These are phyloP conservation scores for Melanostigma gelatinosum DNA, from an alignment of 2,113 vertebrate species.

Conservation along the genomic window DNA sequence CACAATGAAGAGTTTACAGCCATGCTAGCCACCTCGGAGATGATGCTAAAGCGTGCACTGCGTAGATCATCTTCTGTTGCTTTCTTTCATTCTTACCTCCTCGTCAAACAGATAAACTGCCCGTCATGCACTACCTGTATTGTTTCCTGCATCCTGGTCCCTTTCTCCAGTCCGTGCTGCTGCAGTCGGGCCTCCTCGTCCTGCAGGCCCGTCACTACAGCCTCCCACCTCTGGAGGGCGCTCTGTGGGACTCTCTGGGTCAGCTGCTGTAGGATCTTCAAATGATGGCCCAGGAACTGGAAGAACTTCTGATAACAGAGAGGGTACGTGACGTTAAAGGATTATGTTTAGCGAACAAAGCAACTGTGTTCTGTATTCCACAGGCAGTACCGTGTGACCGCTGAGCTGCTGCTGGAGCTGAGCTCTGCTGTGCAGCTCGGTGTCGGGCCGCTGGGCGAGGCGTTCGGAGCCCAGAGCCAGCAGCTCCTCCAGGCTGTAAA, in stretches of 20 bases:
- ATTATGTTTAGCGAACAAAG: accelerated
- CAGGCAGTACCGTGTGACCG: slow-evolving; percentile 84
- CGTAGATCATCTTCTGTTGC: neutral
- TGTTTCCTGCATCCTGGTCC: slow-evolving; percentile 76
- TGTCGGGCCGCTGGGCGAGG: slow-evolving; percentile 62
- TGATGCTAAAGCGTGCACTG: too few species aligned
- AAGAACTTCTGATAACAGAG: slow-evolving; percentile 84
- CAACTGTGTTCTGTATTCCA: neutral
- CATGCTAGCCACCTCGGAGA: too few species aligned
- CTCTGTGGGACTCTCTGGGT: slow-evolving; percentile 74
- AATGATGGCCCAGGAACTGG: slow-evolving; percentile 78
- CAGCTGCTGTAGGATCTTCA: slow-evolving; percentile 77
- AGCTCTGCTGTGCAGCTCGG: slow-evolving; percentile 68
- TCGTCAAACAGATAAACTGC: neutral
- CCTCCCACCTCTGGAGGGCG: slow-evolving; percentile 73
- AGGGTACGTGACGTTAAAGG: neutral
- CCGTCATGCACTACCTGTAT: slow-evolving; percentile 83
- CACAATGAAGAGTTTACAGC: neutral
- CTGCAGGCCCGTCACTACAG: slow-evolving; percentile 73
- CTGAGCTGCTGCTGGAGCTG: slow-evolving; percentile 80
- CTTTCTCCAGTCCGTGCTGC: slow-evolving; percentile 75
- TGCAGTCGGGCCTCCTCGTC: slow-evolving; percentile 77
- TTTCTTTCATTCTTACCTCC: neutral
- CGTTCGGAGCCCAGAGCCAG: slow-evolving; percentile 80
- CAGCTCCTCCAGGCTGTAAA: slow-evolving; percentile 81